A percentile compares a stretch with the other conserved stretches of the same genome.
These are phyloP conservation scores for Priocnemis perturbator DNA, from an alignment of 2,888 invertebrate genomes.

Conservation along the genomic window DNA sequence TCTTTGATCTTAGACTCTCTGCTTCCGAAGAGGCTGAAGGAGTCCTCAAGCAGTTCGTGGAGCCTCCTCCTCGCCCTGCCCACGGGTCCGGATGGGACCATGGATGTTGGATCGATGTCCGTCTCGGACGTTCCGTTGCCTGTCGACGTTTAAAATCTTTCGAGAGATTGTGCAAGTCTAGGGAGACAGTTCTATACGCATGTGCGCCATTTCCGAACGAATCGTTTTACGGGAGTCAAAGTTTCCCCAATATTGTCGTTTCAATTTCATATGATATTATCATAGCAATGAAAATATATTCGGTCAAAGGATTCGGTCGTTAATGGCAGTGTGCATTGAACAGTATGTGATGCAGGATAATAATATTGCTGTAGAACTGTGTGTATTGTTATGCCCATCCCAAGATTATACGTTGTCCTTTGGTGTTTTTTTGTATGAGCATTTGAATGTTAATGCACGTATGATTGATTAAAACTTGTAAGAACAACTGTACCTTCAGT, in stretches of 20 bases:
- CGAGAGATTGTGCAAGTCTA: slow-evolving; percentile 29
- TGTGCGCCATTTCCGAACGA: slow-evolving; percentile 27
- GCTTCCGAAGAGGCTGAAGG: slow-evolving; percentile 85
- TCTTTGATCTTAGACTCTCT: slow-evolving; percentile 77
- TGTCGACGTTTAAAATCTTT: slow-evolving; percentile 36
- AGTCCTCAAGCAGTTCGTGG: slow-evolving; percentile 87
- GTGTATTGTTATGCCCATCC: too few species aligned
- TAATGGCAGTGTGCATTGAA: too few species aligned
- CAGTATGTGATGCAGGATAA: too few species aligned
- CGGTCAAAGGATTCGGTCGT: too few species aligned
- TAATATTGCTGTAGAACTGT: too few species aligned
- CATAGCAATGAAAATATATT: too few species aligned
- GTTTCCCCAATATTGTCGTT: too few species aligned
- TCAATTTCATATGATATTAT: not conserved
- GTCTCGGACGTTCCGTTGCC: slow-evolving; percentile 57
- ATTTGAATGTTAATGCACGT: too few species aligned
- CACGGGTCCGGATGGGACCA: slow-evolving; percentile 69
- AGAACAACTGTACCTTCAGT: slow-evolving; percentile 53
- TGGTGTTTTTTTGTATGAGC: too few species aligned
- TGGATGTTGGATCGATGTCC: slow-evolving; percentile 55
- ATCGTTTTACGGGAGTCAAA: not conserved
- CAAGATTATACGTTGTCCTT: too few species aligned
- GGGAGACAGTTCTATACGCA: not conserved
- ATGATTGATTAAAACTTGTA: not conserved
- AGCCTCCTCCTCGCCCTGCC: slow-evolving; percentile 84